Conservation (phyloP, 2,797 vertebrate genomes). For the Pipistrellus nathusii region DNA sequence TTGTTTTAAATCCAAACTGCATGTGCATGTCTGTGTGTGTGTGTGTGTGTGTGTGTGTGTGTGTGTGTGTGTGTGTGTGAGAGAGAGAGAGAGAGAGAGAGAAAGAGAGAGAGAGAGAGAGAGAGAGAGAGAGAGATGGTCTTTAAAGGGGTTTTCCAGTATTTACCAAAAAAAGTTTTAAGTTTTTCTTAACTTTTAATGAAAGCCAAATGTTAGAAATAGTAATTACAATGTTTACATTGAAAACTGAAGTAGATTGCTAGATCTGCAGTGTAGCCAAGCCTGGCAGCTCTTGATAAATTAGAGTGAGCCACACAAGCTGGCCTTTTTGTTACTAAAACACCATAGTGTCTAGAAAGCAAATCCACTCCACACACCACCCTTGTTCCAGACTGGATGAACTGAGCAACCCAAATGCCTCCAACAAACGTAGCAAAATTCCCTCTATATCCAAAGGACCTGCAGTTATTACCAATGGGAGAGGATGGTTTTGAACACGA, state of each 20-base stretch:
- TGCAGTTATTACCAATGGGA: neutral
- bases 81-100: too few species aligned
- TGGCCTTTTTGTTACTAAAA: conserved; percentile 46
- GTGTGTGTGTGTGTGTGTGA: too few species aligned
- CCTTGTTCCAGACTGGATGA: conserved; percentile 10
- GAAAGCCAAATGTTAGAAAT: conserved; percentile 81
- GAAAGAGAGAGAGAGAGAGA: too few species aligned
- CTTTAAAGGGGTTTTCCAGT: conserved; percentile 54
- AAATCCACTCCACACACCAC: neutral
- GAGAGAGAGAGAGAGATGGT: neutral
- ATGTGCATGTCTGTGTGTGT: neutral
- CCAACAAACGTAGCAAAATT: neutral
- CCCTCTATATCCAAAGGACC: neutral
- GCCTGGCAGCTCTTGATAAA: conserved; percentile 79
- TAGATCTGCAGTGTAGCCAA: conserved; percentile 63
- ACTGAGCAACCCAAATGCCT: conserved; percentile 15
- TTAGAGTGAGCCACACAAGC: conserved; percentile 75
- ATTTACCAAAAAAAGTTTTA: conserved; percentile 74
- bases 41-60: too few species aligned
- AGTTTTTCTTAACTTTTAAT: conserved; percentile 73
- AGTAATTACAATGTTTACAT: conserved; percentile 78
- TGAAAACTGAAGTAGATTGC: conserved; percentile 67
- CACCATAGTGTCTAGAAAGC: conserved; percentile 45
- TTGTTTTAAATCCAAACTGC: conserved; percentile 38
- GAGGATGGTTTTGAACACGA: neutral